These are phyloP conservation scores for Mirza zaza DNA, from an alignment of 2,113 vertebrate genomes.

Conservation along the genomic window DNA sequence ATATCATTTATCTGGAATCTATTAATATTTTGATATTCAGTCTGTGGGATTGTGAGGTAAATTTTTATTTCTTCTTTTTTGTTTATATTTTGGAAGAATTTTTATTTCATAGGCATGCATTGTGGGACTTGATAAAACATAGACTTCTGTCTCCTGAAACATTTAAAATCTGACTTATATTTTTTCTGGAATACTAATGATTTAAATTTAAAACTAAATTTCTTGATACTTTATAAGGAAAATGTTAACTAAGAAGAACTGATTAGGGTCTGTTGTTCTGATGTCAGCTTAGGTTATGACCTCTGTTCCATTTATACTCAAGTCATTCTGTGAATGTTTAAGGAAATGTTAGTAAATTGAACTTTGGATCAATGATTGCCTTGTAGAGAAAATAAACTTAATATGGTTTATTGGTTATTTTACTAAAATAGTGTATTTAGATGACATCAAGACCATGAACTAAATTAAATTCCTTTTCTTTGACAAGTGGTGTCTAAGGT, in stretches of 20 bases:
- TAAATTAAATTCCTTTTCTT: not conserved
- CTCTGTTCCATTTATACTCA: not conserved
- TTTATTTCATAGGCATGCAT: slow-evolving; percentile 30
- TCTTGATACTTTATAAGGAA: slow-evolving; percentile 7
- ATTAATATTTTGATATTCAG: slow-evolving; percentile 28
- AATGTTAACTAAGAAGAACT: not conserved
- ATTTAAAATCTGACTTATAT: slow-evolving; percentile 28
- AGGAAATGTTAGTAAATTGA: not conserved
- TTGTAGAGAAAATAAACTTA: slow-evolving; percentile 46
- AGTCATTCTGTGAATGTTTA: slow-evolving; percentile 15
- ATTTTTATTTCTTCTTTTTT: slow-evolving; percentile 34
- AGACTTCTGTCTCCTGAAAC: not conserved
- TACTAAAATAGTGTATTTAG: not conserved
- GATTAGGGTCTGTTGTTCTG: not conserved
- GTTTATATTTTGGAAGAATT: slow-evolving; percentile 42
- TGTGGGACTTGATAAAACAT: slow-evolving; percentile 20
- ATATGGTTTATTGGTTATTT: not conserved
- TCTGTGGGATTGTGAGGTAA: slow-evolving; percentile 20
- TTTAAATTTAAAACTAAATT: slow-evolving; percentile 5
- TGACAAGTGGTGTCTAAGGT: not conserved
- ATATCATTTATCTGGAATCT: not conserved
- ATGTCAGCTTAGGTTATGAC: not conserved
- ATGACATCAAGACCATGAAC: not conserved
- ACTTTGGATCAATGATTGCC: not conserved
- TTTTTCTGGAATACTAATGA: slow-evolving; percentile 47